A percentile compares a stretch with the other conserved stretches of the same genome.
These are phyloP conservation scores for Tetragnatha montana DNA, from an alignment of 2,888 invertebrate genomes.

Conservation along the genomic window DNA sequence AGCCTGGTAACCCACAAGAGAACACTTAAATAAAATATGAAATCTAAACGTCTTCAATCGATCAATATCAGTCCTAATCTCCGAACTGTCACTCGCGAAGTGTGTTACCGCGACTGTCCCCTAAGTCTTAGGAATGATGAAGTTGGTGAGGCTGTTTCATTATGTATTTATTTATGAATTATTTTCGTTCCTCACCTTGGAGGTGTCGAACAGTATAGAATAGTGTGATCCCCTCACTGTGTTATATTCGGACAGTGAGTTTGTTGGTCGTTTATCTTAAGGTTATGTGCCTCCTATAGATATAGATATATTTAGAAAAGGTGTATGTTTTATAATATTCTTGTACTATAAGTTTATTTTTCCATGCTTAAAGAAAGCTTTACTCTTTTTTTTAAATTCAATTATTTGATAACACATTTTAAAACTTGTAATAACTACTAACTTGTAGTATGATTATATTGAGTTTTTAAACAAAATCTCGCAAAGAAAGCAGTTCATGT, in stretches of 20 bases:
- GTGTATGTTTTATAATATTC: too few relatives aligned
- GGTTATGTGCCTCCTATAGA: constrained; percentile 13
- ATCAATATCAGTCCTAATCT: constrained; percentile 60
- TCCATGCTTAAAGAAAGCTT: too few relatives aligned
- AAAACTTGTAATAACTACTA: too few relatives aligned
- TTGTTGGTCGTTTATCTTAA: constrained; percentile 36
- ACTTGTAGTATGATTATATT: too few relatives aligned
- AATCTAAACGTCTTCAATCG: constrained; percentile 54
- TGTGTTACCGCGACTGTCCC: constrained; percentile 26
- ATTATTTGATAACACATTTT: too few relatives aligned
- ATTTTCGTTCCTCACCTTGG: constrained; percentile 19
- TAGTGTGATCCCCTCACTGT: neutral
- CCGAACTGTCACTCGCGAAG: constrained; percentile 24
- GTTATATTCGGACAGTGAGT: neutral
- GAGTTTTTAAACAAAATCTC: too few relatives aligned
- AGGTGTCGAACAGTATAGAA: constrained; percentile 30
- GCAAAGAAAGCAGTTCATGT: too few relatives aligned
- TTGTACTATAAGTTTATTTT: too few relatives aligned
- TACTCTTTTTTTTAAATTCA: too few relatives aligned
- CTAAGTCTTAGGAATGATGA: constrained; percentile 26
- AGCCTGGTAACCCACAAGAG: neutral
- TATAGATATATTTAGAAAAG: neutral
- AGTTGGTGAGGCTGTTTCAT: constrained; percentile 38
- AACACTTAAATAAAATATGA: constrained; percentile 63
- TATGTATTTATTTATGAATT: constrained; percentile 63